Conservation (phyloP, 1,140 invertebrate genomes). For the Ooceraea biroi region DNA sequence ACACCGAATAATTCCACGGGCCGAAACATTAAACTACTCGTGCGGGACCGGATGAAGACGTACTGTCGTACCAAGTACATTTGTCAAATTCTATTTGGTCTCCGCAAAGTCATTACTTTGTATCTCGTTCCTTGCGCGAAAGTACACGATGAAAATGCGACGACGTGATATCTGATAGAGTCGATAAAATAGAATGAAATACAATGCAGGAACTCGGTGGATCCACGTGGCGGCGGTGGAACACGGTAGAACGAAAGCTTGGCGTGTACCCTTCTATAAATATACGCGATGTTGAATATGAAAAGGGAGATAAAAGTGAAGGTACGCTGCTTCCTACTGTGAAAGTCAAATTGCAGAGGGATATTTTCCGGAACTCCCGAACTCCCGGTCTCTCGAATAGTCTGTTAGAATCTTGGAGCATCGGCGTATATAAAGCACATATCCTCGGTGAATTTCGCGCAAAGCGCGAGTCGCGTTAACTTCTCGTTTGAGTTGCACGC, state of each 20-base stretch:
- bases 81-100: too few species aligned
- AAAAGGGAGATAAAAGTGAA: slow-evolving; percentile 31
- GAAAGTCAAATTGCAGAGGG: neutral
- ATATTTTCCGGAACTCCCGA: neutral
- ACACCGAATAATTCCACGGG: neutral
- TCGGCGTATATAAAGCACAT: too few species aligned
- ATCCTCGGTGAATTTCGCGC: too few species aligned
- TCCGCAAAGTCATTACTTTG: slow-evolving; percentile 10
- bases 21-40: slow-evolving; percentile 17
- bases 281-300: neutral
- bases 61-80: too few species aligned
- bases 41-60: too few species aligned
- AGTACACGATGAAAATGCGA: neutral
- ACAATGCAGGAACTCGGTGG: neutral
- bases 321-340: neutral
- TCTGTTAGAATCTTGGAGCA: too few species aligned
- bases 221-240: too few species aligned
- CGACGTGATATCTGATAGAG: slow-evolving; percentile 38
- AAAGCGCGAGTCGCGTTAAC: neutral
- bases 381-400: neutral
- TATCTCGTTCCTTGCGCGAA: neutral
- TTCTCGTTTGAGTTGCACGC: slow-evolving; percentile 6
- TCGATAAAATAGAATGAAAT: slow-evolving; percentile 49
- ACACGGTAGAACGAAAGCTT: neutral
- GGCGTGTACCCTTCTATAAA: neutral